Conservation (phyloP, 2,797 vertebrate species). For the Acrossocheilus wenchowensis region DNA sequence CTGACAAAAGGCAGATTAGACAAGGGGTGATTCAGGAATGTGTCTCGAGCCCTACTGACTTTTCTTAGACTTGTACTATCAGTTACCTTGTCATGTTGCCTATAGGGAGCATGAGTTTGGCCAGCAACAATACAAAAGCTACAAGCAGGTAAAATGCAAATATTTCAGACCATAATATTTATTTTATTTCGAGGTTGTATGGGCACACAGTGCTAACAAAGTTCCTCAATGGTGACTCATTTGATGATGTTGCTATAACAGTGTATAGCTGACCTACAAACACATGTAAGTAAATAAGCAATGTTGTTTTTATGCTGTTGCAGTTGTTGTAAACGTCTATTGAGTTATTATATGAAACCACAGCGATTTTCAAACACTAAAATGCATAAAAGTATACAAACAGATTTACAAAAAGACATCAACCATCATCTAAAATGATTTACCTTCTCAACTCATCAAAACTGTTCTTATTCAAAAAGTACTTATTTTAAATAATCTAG, state of each 20-base stretch:
- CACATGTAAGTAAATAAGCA: background rate
- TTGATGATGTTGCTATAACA: background rate
- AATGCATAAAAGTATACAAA: background rate
- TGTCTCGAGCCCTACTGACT: conserved; percentile 59
- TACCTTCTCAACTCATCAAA: background rate
- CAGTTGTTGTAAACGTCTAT: background rate
- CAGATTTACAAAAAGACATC: background rate
- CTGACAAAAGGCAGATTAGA: conserved; percentile 70
- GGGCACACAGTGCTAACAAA: background rate
- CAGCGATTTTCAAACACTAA: background rate
- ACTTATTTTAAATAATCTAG: background rate
- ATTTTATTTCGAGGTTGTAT: background rate
- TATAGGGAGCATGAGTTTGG: background rate
- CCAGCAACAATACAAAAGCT: background rate
- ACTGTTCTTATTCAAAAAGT: background rate
- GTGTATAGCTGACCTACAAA: background rate
- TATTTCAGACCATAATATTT: background rate
- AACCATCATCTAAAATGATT: background rate
- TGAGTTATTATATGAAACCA: background rate
- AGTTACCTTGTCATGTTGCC: conserved; percentile 52
- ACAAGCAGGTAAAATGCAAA: background rate
- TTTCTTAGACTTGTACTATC: conserved; percentile 60
- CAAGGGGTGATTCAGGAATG: conserved; percentile 66
- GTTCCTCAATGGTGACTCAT: background rate
- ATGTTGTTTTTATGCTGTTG: background rate